phyloP scores from a whole-genome alignment of 1,140 invertebrate species.

The Lepidurus couesii region DNA sequence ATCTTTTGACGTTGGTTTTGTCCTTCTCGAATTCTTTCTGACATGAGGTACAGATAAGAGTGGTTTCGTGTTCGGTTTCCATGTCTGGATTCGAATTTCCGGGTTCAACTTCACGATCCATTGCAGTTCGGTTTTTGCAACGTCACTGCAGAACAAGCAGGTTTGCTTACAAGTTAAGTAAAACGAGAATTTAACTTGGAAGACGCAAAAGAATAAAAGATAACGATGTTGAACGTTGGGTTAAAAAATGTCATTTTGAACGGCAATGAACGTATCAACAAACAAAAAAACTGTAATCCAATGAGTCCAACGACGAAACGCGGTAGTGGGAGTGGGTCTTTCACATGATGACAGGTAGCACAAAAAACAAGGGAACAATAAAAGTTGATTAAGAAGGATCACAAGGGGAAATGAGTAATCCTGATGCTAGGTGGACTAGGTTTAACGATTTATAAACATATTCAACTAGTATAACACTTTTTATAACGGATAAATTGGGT shows the following conservation, averaged over 20 bases:
- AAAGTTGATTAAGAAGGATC: neutral
- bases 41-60: neutral
- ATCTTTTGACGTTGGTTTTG: constrained; percentile 6
- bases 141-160: neutral
- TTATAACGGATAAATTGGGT: neutral
- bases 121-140: neutral
- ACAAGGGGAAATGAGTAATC: neutral
- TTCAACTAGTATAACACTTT: neutral
- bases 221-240: neutral
- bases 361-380: neutral
- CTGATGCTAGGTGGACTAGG: neutral
- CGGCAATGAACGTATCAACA: neutral
- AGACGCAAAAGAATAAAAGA: neutral
- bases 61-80: neutral
- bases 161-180: neutral
- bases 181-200: neutral
- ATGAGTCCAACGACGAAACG: neutral
- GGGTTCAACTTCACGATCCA: neutral
- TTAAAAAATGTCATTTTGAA: neutral
- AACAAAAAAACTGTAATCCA: neutral
- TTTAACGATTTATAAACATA: neutral
- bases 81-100: neutral
- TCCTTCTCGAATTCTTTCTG: neutral
- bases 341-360: neutral
- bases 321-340: neutral